Evolutionary conservation across 2,797 vertebrate species (phyloP).

Genomic region (Anisognathus igniventris): DNA sequence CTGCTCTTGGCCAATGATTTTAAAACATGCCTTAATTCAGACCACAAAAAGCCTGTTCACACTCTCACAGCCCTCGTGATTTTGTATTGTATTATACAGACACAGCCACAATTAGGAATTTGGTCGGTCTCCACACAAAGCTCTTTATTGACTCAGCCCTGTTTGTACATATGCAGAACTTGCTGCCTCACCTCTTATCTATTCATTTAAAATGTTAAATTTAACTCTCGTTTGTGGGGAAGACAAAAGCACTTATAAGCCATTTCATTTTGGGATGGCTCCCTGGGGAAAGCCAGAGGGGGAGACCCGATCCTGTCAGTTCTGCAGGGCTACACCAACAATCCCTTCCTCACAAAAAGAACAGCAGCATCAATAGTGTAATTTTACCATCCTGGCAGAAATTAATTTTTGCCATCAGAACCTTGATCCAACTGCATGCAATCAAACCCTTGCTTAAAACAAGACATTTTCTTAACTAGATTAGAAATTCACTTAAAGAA

Average conservation of each 20-base stretch:
- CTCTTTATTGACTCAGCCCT: background rate
- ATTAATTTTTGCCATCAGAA: background rate
- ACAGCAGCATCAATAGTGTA: background rate
- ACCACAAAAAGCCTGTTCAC: background rate
- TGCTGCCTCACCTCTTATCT: background rate
- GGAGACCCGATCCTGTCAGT: accelerated
- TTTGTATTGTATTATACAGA: background rate
- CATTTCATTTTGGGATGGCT: background rate
- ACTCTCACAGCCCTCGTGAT: background rate
- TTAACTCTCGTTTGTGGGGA: background rate
- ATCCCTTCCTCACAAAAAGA: background rate
- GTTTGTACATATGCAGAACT: background rate
- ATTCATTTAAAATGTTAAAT: background rate
- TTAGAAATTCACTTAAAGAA: background rate
- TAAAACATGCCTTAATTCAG: background rate
- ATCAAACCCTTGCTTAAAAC: background rate
- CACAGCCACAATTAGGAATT: background rate
- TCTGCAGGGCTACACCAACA: background rate
- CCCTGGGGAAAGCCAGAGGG: background rate
- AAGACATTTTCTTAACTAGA: background rate
- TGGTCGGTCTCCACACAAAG: background rate
- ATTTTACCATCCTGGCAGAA: background rate
- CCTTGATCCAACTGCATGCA: background rate
- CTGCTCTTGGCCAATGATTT: background rate
- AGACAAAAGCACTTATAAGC: background rate